Base-by-base conservation (phyloP, 2,888 invertebrate species). In the Drosophila kuntzei region DNA sequence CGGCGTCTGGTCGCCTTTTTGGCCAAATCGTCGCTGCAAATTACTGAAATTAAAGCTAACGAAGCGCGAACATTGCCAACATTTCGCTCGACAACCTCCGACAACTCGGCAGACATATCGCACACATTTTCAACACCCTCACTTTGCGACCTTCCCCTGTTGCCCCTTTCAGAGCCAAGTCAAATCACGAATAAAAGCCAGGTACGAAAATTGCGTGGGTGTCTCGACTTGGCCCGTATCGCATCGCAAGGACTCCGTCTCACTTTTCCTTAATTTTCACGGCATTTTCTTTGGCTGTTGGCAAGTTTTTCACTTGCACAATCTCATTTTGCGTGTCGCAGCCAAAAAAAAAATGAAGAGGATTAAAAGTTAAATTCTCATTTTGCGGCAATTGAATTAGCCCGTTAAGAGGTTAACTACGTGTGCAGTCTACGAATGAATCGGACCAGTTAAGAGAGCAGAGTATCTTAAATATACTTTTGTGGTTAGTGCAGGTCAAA, bases 1-100 rank as follows among this genome's bases (percentile, higher is more conserved):
- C 72, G 57, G 55, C 72, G 72, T 80, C 81, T 77, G 79, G 62
- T 66, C 53, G 65, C 39, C 63, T 60, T 71, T 72, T 83, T 63
- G 70, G 74, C 71, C 65, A 77, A 74, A 74, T 80, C 75, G 86
- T 85, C 68, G 76, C 86, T 65, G 80, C 87, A 90, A 89, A 87
- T 89, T 83, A 83, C 83, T 71, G 76, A 85, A 89, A 89, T 89
- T 83, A 87, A 85, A 87, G 82, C 80, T 90, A 90, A 90, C 90
- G 90, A 90, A 90, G 90, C 90, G 87, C 81, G 82, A 90, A 90
- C 83, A 89, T 87, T 83, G 77, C 84, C 79, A 80, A 83, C 80
- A 76, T 75, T 79, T 79, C 70, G 79, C 73, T 77, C 59, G 73
- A 76, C 59, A 71, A 58, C 49, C 74, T 54, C 57, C 62, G 59